Evolutionary conservation across 1,140 invertebrate genomes (phyloP).

Genomic region (Drosophila carrolli): DNA sequence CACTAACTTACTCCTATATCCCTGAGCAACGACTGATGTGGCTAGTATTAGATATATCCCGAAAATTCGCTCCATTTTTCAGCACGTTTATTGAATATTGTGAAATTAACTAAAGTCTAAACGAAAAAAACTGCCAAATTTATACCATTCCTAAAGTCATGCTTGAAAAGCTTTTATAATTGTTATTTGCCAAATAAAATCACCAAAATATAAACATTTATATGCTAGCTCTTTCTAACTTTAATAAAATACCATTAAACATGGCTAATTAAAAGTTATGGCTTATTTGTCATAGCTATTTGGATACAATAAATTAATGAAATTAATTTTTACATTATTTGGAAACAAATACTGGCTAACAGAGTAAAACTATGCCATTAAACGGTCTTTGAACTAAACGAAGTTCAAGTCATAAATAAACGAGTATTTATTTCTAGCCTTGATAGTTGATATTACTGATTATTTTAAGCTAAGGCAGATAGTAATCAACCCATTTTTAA

Average conservation of each 20-base stretch:
- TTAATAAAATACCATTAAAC: neutral
- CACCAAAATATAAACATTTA: neutral
- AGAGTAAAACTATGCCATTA: neutral
- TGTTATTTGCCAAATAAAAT: constrained; percentile 27
- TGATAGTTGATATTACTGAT: constrained; percentile 6
- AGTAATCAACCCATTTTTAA: neutral
- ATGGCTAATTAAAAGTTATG: constrained; percentile 1
- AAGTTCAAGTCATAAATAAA: constrained; percentile 23
- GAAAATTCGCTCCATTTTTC: constrained; percentile 9
- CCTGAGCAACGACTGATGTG: neutral
- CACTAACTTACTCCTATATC: constrained; percentile 42
- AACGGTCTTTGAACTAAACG: constrained; percentile 4
- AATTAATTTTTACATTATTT: neutral
- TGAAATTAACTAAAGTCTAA: constrained; percentile 20
- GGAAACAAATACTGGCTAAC: neutral
- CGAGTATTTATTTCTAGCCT: neutral
- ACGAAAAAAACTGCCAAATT: neutral
- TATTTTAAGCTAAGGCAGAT: neutral
- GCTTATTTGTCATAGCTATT: constrained; percentile 1
- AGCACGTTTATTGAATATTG: neutral
- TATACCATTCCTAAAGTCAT: constrained; percentile 25
- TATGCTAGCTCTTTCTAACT: neutral
- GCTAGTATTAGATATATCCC: constrained; percentile 12
- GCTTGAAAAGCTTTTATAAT: constrained; percentile 28
- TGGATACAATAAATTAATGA: neutral